Percentiles rank a stretch among this genome's conserved stretches.
phyloP scores from a whole-genome alignment of 2,888 invertebrate species.

The Amblyteles armatorius region DNA sequence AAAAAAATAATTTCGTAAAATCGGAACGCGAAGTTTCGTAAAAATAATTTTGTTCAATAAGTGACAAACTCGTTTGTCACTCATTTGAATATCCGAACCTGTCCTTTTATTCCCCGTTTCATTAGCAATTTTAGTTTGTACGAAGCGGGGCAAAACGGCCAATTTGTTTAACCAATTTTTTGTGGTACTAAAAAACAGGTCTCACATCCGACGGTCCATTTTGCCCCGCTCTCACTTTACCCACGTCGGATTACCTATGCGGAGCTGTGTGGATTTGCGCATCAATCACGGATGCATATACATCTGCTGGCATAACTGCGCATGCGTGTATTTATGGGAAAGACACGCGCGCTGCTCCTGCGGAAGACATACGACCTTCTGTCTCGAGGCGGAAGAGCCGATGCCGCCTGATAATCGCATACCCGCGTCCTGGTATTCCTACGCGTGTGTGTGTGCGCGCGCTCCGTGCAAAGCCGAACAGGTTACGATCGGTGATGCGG shows the following conservation, averaged over 20 bases:
- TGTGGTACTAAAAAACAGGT: not conserved
- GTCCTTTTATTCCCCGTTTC: no score
- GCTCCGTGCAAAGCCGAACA: constrained; percentile 34
- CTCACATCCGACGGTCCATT: not conserved
- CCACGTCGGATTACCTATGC: not conserved
- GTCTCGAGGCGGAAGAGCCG: constrained; percentile 45
- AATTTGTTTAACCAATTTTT: not conserved
- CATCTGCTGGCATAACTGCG: not conserved
- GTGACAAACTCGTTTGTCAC: no score
- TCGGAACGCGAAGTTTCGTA: no score
- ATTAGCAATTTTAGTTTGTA: no score
- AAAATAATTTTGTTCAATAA: no score
- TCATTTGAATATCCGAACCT: no score
- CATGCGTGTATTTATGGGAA: not conserved
- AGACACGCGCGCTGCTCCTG: constrained; percentile 25
- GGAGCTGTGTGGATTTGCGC: not conserved
- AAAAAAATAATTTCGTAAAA: no score
- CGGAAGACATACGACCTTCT: constrained; percentile 36
- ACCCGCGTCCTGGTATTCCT: not conserved
- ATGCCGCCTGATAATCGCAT: constrained; percentile 22
- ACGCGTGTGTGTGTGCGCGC: not conserved
- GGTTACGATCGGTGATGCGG: constrained; percentile 61
- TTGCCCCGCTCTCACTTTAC: not conserved
- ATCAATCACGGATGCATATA: constrained; percentile 7
- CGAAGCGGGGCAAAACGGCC: not conserved